Conservation (phyloP, 2,888 invertebrate species). For the Pristionchus entomophagus region DNA sequence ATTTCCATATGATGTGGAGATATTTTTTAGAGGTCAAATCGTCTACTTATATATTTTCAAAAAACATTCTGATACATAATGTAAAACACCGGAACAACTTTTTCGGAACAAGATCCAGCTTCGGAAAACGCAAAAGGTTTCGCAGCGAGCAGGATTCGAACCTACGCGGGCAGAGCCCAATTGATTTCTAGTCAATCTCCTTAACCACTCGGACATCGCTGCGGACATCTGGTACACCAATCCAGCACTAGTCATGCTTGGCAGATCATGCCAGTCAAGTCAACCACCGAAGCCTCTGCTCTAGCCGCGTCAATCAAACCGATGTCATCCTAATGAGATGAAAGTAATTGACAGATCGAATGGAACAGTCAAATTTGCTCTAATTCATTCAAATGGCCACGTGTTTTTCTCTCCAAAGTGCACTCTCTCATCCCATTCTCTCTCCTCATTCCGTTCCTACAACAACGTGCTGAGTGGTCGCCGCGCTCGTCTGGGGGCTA, state of each 20-base stretch:
- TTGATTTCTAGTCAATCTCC: conserved; percentile 71
- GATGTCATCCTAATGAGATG: not conserved
- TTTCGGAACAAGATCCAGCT: too few species aligned
- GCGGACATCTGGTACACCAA: not conserved
- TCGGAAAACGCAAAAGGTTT: too few species aligned
- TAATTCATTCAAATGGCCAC: not conserved
- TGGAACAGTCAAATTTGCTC: not conserved
- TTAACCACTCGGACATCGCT: conserved; percentile 66
- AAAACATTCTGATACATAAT: too few species aligned
- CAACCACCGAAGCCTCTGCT: too few species aligned
- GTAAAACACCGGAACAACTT: too few species aligned
- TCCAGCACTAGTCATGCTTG: not conserved
- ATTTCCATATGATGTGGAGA: too few species aligned
- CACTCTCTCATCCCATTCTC: not conserved
- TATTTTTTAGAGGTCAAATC: too few species aligned
- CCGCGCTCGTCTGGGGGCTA: conserved; percentile 6
- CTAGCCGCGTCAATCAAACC: not conserved
- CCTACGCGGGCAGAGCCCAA: conserved; percentile 69
- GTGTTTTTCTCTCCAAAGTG: not conserved
- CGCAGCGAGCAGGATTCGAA: conserved; percentile 66
- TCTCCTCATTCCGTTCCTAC: not conserved
- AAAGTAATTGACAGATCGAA: not conserved
- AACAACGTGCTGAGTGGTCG: conserved; percentile 9
- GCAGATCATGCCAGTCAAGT: too few species aligned
- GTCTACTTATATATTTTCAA: too few species aligned